Base-by-base conservation (phyloP, 2,888 invertebrate genomes). In the Drosophila leonis region DNA sequence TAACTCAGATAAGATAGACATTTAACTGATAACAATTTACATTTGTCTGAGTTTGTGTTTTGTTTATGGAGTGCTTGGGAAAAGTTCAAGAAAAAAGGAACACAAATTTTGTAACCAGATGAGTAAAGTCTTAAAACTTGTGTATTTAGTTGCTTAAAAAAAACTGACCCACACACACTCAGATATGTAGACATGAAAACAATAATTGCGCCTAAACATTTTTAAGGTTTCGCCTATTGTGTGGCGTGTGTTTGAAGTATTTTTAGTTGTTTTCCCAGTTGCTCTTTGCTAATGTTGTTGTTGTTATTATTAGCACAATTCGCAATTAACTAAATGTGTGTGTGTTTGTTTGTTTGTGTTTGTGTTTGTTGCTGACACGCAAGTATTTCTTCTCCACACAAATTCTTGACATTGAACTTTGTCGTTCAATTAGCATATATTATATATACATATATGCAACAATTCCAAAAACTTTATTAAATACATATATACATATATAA, bases 141-240 rank as follows among this genome's bases (percentile, higher is more conserved):
- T 66, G 52, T 44, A 51, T 24, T 41, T 61, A 39, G 55, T 54
- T 78, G 54, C 42, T 39, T 31, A 52, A 27, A 63, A 44, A 39
- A 46, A 35, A 24, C 35, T 24, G 1, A 37, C 10, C 10, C 10
- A 27, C 9, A 35, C 18, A 46, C 8, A 39, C n/a, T n/a, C n/a
- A n/a, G n/a, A n/a, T n/a, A n/a, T n/a, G n/a, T 6, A 48, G 6
- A 35, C 12, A 29, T 12, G 18, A 48, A 42, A 63, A 64, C 41
- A 77, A 89, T 76, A 87, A 87, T 87, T 87, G 84, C 71, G 73
- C 69, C 68, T 77, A 74, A 75, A 79, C 82, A 77, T 74, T 89
- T 81, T 59, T 87, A 87, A 59, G 84, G 84, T 61, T 85, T 85
- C 83, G 60, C 29, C 51, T 72, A 24, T 62, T 37, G 41, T 65